Percentiles rank a stretch among this genome's conserved stretches.
Conservation (phyloP, 2,888 invertebrate species). For the Muscina levida region DNA sequence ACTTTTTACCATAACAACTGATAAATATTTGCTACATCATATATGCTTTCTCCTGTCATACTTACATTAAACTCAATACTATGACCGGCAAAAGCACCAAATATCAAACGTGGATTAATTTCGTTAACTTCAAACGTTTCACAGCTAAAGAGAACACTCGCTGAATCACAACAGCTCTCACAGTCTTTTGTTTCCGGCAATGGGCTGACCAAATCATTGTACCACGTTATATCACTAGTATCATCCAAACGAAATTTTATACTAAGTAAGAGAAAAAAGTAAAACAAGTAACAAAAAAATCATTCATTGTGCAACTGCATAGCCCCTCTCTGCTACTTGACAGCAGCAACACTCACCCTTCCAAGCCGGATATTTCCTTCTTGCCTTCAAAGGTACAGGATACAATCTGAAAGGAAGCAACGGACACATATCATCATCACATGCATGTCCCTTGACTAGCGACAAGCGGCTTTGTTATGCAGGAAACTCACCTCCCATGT, state of each 20-base stretch:
- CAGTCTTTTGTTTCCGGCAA: slow-evolving; percentile 76
- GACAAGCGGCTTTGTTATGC: not conserved
- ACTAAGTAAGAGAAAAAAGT: slow-evolving; percentile 71
- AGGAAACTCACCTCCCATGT: slow-evolving; percentile 81
- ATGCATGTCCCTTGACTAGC: slow-evolving; percentile 15
- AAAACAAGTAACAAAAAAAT: slow-evolving; percentile 39
- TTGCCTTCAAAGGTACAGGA: slow-evolving; percentile 76
- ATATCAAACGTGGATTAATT: slow-evolving; percentile 79
- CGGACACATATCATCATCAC: slow-evolving; percentile 26
- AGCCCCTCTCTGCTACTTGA: too few relatives aligned
- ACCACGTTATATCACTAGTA: slow-evolving; percentile 84
- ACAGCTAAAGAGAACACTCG: slow-evolving; percentile 84
- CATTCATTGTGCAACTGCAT: not conserved
- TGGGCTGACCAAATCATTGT: slow-evolving; percentile 81
- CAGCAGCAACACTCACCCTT: slow-evolving; percentile 71
- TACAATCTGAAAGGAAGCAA: slow-evolving; percentile 70
- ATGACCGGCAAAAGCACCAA: slow-evolving; percentile 84
- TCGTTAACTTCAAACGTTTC: slow-evolving; percentile 84
- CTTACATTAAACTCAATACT: slow-evolving; percentile 83
- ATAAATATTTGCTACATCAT: too few relatives aligned
- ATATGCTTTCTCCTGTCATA: too few relatives aligned
- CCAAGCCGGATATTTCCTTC: slow-evolving; percentile 75
- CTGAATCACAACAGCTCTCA: slow-evolving; percentile 75
- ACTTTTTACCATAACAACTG: too few relatives aligned
- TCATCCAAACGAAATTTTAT: slow-evolving; percentile 81